phyloP scores from a whole-genome alignment of 35 echinoderm and acorn worm genomes.

The Lytechinus variegatus region DNA sequence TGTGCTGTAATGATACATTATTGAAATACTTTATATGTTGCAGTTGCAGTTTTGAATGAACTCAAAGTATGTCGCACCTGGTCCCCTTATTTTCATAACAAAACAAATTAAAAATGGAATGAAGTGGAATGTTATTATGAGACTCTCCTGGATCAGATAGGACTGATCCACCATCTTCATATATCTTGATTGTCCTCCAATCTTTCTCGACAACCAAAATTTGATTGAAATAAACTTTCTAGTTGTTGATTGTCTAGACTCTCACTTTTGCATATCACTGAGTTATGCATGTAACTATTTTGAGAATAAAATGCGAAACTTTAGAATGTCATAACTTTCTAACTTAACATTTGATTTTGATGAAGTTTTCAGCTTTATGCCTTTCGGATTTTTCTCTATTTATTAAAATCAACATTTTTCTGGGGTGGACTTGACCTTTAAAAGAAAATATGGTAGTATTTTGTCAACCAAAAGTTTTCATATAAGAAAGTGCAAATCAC shows the following conservation, averaged over 20 bases:
- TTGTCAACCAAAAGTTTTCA: no score
- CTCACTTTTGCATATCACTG: no score
- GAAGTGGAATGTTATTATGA: background rate
- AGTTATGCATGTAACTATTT: no score
- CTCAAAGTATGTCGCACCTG: background rate
- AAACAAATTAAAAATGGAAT: background rate
- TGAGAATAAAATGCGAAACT: no score
- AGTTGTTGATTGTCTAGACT: background rate
- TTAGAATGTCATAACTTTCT: no score
- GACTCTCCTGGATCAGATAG: background rate
- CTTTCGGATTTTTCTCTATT: no score
- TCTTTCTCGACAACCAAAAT: background rate
- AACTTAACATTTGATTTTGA: no score
- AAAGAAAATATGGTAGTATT: no score
- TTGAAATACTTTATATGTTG: background rate
- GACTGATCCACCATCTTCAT: background rate
- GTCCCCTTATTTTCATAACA: background rate
- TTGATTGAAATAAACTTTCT: background rate
- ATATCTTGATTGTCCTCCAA: background rate
- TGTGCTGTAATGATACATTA: background rate
- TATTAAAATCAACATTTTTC: no score
- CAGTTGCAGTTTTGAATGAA: background rate
- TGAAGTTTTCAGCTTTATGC: no score
- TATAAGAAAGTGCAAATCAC: no score
- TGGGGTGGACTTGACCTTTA: no score